Base-by-base conservation (phyloP, 2,113 vertebrate species). In the Formicarius rufipectus region DNA sequence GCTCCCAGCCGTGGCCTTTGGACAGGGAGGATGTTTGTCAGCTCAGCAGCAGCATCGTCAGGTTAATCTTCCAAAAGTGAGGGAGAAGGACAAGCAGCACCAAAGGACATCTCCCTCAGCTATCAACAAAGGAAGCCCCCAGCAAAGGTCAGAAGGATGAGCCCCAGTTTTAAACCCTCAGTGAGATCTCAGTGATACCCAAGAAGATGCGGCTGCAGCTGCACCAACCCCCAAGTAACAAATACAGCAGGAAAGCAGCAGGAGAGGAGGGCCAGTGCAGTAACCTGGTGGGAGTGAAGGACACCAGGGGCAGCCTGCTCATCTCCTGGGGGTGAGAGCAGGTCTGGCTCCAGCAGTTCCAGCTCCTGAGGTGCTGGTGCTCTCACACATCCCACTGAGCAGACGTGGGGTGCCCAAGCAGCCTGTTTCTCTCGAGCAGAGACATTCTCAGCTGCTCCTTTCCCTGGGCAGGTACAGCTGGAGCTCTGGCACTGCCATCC, bases 321-420 rank as follows among this genome's bases (percentile, higher is more conserved):
- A 3, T 23, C n/a, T 23, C 74, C 50, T 18, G 33, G 22, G 27
- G 1, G 50, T 6, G n/a, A 31, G 16, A 55, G 49, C 23, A 62
- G 47, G 14, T 15, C 71, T 13, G 7, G 14, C 9, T 40, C 39
- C 53, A 31, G 44, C 39, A 68, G 58, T 11, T 7, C 9, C 33
- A 25, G 28, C 31, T 33, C 28, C 50, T 2, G 3, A 7, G 3
- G 31, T 17, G 40, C 68, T 22, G 1, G 1, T 7, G 68, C 33
- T 62, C 44, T 42, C 4, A 7, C 1, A 4, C 22, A 1, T 16
- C 3, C 3, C 0, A 7, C 4, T 12, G 30, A 12, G 5, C 5
- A 27, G 6, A 6, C 12, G 7, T 0, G 7, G 53, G 31, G 11
- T 2, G 9, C 74, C 40, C 10, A 23, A 2, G 18, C 1, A 77